Evolutionary conservation across 2,888 invertebrate species (phyloP), one percentile per base, ranked within the genome.

Genomic region (Allacma fusca): DNA sequence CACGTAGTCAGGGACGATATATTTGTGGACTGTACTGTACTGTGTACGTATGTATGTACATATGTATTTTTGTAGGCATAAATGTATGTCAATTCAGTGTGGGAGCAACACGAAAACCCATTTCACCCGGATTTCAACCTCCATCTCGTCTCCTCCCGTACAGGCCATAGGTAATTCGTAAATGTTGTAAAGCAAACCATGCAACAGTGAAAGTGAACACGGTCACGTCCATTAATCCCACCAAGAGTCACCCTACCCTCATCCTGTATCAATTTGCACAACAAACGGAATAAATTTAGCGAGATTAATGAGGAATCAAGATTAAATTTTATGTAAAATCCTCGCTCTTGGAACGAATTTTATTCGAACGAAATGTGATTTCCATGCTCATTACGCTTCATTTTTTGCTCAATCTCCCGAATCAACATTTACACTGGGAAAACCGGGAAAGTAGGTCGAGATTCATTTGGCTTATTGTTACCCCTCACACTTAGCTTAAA

Each of bases 271-370:
- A 50, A 50, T 50, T 50, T 50, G 50, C 50, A 50, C 50, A 50
- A 13, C 50, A 50, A 50, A 50, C 50, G n/a, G 50, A 50, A 50
- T 50, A 50, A 50, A 50, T n/a, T 50, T 34, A 34, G 34, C 34
- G 50, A 19, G 50, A 50, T 50, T 50, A 50, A 50, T 50, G 50
- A 13, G n/a, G 50, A 50, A 50, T 50, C 19, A 16, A 16, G 50
- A 50, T 50, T 50, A 50, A 50, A 50, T 50, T 50, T 50, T 50
- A 50, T n/a, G 40, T 5, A 40, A 40, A 40, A 40, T 16, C n/a
- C 19, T 50, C 50, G 9, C 7, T 16, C 50, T 50, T 16, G 9
- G 9, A 50, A 50, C 9, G n/a, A 50, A 50, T 50, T 50, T 19
- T 50, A 50, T 50, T 16, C 16, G 2, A 50, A 50, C 50, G 50